These are phyloP conservation scores for Ptychobarbus kaznakovi DNA, from an alignment of 2,797 vertebrate species.

Conservation along the genomic window DNA sequence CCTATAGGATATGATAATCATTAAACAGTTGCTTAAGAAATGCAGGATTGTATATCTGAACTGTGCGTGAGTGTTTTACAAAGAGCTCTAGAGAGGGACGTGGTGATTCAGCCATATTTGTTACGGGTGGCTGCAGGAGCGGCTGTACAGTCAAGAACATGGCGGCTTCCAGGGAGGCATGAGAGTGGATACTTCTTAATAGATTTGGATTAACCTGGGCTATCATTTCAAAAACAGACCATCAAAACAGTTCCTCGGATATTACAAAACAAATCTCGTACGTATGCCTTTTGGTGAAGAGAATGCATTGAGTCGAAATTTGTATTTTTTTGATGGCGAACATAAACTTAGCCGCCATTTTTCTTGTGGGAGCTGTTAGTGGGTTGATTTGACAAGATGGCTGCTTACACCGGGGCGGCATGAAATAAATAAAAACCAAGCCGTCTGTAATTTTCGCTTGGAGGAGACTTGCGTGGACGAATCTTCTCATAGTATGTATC, in stretches of 20 bases:
- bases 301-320: slow-evolving; percentile 58
- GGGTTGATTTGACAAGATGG: slow-evolving; percentile 84
- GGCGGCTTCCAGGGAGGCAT: slow-evolving; percentile 96
- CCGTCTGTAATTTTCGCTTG: neutral
- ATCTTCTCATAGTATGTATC: slow-evolving; percentile 19
- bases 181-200: slow-evolving; percentile 82
- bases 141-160: slow-evolving; percentile 84
- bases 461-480: neutral
- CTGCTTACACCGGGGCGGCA: slow-evolving; percentile 82
- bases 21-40: neutral
- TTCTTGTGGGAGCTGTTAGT: slow-evolving; percentile 80
- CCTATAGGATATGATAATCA: neutral
- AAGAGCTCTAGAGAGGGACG: slow-evolving; percentile 36
- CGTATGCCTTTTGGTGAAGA: slow-evolving; percentile 54
- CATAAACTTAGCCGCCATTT: slow-evolving; percentile 80
- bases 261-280: slow-evolving; percentile 74
- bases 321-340: slow-evolving; percentile 78
- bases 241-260: slow-evolving; percentile 69
- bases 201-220: slow-evolving; percentile 78
- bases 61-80: slow-evolving; percentile 2
- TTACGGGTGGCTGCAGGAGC: slow-evolving; percentile 70
- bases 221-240: slow-evolving; percentile 70
- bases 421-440: slow-evolving; percentile 73
- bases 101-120: slow-evolving; percentile 76
- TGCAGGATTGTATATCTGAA: neutral